Conservation (phyloP, 2,113 vertebrate species). For the Microtus pennsylvanicus region DNA sequence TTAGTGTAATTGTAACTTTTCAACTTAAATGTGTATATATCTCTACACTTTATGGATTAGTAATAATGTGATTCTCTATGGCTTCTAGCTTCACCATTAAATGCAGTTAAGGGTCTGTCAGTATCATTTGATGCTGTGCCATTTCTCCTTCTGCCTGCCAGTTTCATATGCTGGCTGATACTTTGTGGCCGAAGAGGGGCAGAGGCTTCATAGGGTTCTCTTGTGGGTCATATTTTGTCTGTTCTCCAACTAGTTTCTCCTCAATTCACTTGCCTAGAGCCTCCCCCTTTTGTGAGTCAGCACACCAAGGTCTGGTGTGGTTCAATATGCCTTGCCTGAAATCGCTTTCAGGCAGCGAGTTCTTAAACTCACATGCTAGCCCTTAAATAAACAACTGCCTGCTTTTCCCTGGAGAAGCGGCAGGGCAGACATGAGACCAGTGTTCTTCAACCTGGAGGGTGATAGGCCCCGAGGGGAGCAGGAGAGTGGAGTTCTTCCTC, state of each 20-base stretch:
- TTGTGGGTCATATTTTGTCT: slow-evolving; percentile 72
- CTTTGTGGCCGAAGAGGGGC: slow-evolving; percentile 66
- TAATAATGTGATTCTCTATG: slow-evolving; percentile 79
- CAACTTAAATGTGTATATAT: slow-evolving; percentile 81
- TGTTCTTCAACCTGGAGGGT: slow-evolving; percentile 54
- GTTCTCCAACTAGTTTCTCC: slow-evolving; percentile 60
- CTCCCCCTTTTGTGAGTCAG: slow-evolving; percentile 62
- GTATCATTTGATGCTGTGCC: slow-evolving; percentile 74
- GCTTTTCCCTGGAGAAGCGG: slow-evolving; percentile 52
- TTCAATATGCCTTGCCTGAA: slow-evolving; percentile 39
- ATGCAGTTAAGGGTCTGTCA: slow-evolving; percentile 78
- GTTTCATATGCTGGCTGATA: slow-evolving; percentile 71
- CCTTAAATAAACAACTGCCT: slow-evolving; percentile 47
- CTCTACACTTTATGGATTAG: slow-evolving; percentile 77
- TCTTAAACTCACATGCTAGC: slow-evolving; percentile 29
- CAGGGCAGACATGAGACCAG: slow-evolving; percentile 35
- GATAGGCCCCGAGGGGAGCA: slow-evolving; percentile 47
- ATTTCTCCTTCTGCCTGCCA: slow-evolving; percentile 69
- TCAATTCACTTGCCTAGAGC: slow-evolving; percentile 52
- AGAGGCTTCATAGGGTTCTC: slow-evolving; percentile 73
- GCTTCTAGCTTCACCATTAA: slow-evolving; percentile 80
- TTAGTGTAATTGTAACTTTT: slow-evolving; percentile 85
- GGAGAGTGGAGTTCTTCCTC: slow-evolving; percentile 62
- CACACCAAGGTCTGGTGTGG: slow-evolving; percentile 55
- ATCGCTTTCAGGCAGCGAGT: slow-evolving; percentile 45